Evolutionary conservation across 2,113 vertebrate genomes (phyloP).

Genomic region (Pygoscelis adeliae): DNA sequence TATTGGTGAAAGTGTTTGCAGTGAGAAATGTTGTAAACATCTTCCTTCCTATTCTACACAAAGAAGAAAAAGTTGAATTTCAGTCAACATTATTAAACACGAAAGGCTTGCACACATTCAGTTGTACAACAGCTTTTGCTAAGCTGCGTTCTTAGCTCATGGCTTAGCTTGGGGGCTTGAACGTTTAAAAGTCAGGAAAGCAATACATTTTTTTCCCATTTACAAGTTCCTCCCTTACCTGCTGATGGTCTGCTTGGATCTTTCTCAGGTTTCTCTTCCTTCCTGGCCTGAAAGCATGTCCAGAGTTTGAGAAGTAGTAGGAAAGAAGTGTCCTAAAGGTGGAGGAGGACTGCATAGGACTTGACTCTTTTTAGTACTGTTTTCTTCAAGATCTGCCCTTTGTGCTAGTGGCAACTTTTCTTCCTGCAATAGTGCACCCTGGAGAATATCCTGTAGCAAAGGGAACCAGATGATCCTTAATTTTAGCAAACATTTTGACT

Average conservation of each 20-base stretch:
- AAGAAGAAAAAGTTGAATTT: neutral
- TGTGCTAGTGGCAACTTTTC: neutral
- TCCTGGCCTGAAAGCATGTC: neutral
- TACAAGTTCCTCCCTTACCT: neutral
- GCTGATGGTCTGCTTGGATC: neutral
- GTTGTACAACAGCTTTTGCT: neutral
- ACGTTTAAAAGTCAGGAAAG: neutral
- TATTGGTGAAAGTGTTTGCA: neutral
- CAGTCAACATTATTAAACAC: rapidly evolving
- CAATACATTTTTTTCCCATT: neutral
- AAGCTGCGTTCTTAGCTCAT: neutral
- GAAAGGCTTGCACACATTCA: neutral
- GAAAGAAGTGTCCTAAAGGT: neutral
- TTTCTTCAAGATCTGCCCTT: neutral
- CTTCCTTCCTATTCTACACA: neutral
- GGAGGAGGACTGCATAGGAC: neutral
- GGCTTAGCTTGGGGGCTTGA: neutral
- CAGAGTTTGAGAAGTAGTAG: neutral
- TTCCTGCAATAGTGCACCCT: neutral
- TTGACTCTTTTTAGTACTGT: neutral
- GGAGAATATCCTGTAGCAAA: neutral
- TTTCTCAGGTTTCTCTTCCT: neutral
- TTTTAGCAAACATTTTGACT: conserved; percentile 34
- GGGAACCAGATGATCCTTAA: neutral
- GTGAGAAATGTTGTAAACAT: neutral